Evolutionary conservation across 2,888 invertebrate genomes (phyloP).

Genomic region (Trachelus troglodyta): DNA sequence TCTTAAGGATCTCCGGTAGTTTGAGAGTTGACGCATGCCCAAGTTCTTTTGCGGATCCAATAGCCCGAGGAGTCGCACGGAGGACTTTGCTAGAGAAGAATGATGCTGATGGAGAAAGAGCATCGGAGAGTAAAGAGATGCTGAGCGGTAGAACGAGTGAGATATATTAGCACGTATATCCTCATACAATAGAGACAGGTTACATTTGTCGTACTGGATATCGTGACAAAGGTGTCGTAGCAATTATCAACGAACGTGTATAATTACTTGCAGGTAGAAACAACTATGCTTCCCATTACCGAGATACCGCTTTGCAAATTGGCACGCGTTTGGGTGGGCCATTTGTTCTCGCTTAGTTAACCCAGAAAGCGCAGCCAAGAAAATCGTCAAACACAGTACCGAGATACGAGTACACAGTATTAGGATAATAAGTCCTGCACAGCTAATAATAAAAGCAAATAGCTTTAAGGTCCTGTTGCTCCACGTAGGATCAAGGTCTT

Average conservation of each 20-base stretch:
- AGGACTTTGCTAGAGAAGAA: not conserved
- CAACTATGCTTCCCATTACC: conserved; percentile 30
- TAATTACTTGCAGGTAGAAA: conserved; percentile 40
- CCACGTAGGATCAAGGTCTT: not conserved
- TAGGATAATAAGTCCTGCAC: not conserved
- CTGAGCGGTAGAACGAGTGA: not conserved
- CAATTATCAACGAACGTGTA: conserved; percentile 48
- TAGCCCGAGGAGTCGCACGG: not conserved
- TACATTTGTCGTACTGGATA: not conserved
- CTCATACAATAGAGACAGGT: not conserved
- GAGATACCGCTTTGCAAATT: conserved; percentile 3
- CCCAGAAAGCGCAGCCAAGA: conserved; percentile 18
- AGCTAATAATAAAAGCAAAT: not conserved
- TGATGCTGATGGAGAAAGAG: not conserved
- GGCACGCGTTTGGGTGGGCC: not conserved
- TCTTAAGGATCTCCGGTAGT: conserved; percentile 20
- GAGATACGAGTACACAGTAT: not conserved
- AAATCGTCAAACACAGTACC: not conserved
- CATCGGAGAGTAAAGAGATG: not conserved
- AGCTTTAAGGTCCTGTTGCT: not conserved
- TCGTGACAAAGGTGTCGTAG: conserved; percentile 42
- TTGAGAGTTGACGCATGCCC: conserved; percentile 21
- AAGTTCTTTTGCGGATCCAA: conserved; percentile 25
- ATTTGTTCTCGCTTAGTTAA: conserved; percentile 37
- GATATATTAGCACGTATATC: not conserved